Evolutionary conservation across 2,797 vertebrate genomes (phyloP), one percentile per base, ranked within the genome.

Genomic region (Emys orbicularis): DNA sequence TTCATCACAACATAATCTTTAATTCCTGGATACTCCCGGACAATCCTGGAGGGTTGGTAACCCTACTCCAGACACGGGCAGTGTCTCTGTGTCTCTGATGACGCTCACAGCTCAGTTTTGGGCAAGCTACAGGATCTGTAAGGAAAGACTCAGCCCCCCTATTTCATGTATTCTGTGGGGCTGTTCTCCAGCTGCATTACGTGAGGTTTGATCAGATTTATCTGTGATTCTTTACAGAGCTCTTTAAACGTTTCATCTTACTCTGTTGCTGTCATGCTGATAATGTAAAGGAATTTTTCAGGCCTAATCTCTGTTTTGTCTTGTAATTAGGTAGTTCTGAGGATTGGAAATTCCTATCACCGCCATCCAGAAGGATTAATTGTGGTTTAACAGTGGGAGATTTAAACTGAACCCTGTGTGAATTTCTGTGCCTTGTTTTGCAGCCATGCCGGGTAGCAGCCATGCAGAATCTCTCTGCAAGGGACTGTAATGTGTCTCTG

Each of bases 281-380:
- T 49, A 76, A 27, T 0, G 5, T 0, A 6, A 37, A 52, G 44
- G 56, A 23, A 29, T 37, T 94, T 90, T 89, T 93, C 31, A 77
- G 12, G 4, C 37, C 82, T 84, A 49, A 12, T 84, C 84, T 15
- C 83, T 74, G 29, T 29, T 76, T 37, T 79, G 84, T 68, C 37
- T 92, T 88, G 53, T 56, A 90, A 91, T 88, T 65, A 82, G 79
- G 72, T 86, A 74, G 29, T 94, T 89, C 87, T 88, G 59, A 97
- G 59, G 29, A 83, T 2, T 83, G 92, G 50, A 84, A 87, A 72
- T 81, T 79, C n/a, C 50, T 87, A 6, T 74, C n/a, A 56, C 18
- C 37, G 41, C 37, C 21, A 54, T 44, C 37, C n/a, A 29, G 86
- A n/a, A 56, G 37, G 89, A 93, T 84, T 86, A 84, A 52, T 11